These are phyloP conservation scores for Ctenosaura bakeri DNA, from an alignment of 2,797 vertebrate genomes.

Conservation along the genomic window DNA sequence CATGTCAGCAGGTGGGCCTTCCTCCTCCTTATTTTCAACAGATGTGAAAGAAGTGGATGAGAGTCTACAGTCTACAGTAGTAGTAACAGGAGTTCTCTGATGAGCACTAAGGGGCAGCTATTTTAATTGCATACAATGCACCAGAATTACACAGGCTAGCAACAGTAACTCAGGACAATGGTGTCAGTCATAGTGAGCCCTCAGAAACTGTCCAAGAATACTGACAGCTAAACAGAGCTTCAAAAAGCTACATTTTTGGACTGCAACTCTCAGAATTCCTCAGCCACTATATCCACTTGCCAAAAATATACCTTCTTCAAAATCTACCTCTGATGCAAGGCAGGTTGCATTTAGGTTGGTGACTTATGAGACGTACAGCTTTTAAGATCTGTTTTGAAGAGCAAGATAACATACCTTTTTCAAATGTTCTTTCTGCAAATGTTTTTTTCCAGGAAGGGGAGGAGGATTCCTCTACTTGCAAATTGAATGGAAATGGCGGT, in stretches of 20 bases:
- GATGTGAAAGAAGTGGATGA: no score
- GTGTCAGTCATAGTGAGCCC: neutral
- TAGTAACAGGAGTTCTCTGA: neutral
- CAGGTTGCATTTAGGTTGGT: neutral
- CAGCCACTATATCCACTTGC: no score
- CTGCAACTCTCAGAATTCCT: no score
- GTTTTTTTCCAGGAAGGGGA: neutral
- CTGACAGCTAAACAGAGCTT: neutral
- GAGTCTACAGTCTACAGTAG: neutral
- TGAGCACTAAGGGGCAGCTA: neutral
- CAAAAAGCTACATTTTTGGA: no score
- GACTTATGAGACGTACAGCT: neutral
- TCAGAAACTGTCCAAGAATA: neutral
- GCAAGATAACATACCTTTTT: neutral
- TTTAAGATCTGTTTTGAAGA: neutral
- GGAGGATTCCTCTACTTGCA: slow-evolving; percentile 25
- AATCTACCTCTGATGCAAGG: neutral
- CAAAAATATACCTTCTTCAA: no score
- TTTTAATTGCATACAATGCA: neutral
- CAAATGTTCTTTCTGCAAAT: slow-evolving; percentile 7
- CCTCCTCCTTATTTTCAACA: neutral
- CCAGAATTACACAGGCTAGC: neutral
- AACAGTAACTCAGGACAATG: no score
- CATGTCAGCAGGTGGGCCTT: neutral
- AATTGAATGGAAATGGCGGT: slow-evolving; percentile 11